Evolutionary conservation across 2,797 vertebrate genomes (phyloP), one percentile per base, ranked within the genome.

Genomic region (Thaleichthys pacificus): DNA sequence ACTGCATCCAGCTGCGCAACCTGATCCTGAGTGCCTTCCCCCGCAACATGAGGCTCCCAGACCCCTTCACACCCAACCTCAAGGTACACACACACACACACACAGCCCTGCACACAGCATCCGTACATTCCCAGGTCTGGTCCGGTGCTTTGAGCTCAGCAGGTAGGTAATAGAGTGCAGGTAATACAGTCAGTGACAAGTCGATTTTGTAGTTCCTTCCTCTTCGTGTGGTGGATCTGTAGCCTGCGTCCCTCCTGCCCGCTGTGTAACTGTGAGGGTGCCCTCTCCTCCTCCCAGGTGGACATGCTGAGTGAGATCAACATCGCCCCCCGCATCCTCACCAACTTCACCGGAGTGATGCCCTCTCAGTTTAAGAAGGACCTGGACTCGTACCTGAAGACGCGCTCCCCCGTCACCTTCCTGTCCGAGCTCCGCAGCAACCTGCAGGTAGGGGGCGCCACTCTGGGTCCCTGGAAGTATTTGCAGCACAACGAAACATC

Each of bases 1-100:
- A 99, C 89, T 99, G 98, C 93, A 99, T 99, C 89, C 98, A 99
- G 91, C 94, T 99, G 80, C 95, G 98, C 88, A 99, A 99, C 89
- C 93, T 99, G 85, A 99, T 99, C 89, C 93, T 99, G 93, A 99
- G 98, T 98, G 98, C 98, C 96, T 99, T 99, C 72, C 98, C 98
- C 87, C 96, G 98, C 85, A 99, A 99, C 88, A 99, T 99, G 98
- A 96, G 98, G 93, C 97, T 99, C 87, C 98, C 98, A 66, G 98
- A 99, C 88, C 98, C 98, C 21, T 99, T 99, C 85, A 99, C 98
- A 61, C 98, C 98, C 74, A 99, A 99, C 78, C 92, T 99, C 61
- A 99, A 99, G 97, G 98, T 99, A 47, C 42, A 47, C 93, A 30
- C 21, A 22, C 2, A 5, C 14, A 9, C 26, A 32, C 60, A 69